phyloP scores from a whole-genome alignment of 1,140 invertebrate genomes.

The Tribolium castaneum region DNA sequence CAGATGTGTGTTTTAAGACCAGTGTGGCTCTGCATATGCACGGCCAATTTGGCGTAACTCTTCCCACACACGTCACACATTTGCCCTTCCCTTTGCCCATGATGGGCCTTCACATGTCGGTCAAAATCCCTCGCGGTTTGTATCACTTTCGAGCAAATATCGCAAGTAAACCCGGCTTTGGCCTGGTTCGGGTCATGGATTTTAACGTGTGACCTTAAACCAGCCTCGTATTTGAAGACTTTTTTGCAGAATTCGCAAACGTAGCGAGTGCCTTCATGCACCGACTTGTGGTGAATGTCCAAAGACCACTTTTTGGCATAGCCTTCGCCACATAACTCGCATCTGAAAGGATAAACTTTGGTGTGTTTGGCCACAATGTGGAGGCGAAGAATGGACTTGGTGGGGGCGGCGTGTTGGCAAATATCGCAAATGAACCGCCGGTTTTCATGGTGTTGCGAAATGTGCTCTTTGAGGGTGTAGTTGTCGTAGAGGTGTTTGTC shows the following conservation, averaged over 20 bases:
- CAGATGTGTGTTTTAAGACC: background rate
- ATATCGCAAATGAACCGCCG: background rate
- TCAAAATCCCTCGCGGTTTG: background rate
- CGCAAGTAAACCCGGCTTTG: background rate
- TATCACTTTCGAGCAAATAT: background rate
- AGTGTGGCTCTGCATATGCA: conserved; percentile 51
- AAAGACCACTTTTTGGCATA: background rate
- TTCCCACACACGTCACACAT: background rate
- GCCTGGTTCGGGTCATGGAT: background rate
- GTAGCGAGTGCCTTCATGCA: background rate
- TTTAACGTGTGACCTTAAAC: background rate
- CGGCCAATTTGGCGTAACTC: conserved; percentile 53
- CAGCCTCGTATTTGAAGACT: background rate
- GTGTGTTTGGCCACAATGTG: background rate
- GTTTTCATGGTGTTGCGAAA: background rate
- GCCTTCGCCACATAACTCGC: background rate
- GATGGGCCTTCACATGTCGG: conserved; percentile 67
- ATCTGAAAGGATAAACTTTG: background rate
- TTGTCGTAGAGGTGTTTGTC: background rate
- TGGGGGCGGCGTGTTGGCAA: background rate
- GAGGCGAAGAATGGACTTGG: background rate
- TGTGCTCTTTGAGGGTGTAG: background rate
- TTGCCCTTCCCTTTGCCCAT: background rate
- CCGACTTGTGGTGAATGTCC: background rate
- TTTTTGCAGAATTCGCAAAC: background rate